A percentile compares a stretch with the other conserved stretches of the same genome.
Conservation (phyloP, 2,888 invertebrate species). For the Disparrhopalites patrizii region DNA sequence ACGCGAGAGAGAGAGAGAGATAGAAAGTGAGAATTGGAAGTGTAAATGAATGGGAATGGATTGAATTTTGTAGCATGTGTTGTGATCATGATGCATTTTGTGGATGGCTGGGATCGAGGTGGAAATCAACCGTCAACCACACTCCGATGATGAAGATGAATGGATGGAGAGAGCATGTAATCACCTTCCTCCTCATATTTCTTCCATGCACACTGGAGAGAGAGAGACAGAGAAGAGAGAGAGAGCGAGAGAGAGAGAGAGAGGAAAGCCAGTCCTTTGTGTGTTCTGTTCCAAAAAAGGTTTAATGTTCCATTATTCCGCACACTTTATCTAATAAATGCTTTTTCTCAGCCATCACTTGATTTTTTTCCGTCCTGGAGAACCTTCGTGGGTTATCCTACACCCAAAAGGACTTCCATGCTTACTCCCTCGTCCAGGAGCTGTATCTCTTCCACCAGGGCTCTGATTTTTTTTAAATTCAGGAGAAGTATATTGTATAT, state of each 20-base stretch:
- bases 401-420: no score
- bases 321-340: no score
- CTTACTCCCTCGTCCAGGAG: no score
- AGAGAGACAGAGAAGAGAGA: neutral
- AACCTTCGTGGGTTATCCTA: no score
- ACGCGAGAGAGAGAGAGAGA: no score
- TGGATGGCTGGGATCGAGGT: neutral
- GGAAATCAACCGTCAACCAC: constrained; percentile 8
- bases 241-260: neutral
- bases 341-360: neutral
- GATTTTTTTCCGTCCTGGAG: no score
- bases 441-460: no score
- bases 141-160: constrained; percentile 22
- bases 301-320: no score
- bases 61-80: neutral
- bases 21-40: neutral
- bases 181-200: neutral
- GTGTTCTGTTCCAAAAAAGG: no score
- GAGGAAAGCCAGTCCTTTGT: neutral
- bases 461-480: no score
- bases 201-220: no score
- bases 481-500: no score
- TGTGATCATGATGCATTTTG: neutral
- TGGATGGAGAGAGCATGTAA: constrained; percentile 5
- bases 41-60: neutral